Evolutionary conservation across 2,888 invertebrate species (phyloP), one percentile per base, ranked within the genome.

Genomic region (Ligdia adustata): DNA sequence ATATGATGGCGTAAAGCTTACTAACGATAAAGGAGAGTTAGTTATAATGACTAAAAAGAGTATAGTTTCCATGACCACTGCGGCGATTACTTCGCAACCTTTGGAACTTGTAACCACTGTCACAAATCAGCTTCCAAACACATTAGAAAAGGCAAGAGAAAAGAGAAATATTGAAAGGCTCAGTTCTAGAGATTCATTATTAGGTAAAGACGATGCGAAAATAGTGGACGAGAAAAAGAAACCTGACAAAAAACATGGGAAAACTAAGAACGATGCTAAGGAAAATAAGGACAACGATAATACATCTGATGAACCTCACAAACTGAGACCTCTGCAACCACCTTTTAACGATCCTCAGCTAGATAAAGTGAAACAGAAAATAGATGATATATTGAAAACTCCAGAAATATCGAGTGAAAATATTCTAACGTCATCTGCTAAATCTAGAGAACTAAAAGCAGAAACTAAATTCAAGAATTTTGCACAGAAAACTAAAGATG

Each of bases 21-120:
- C 76, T n/a, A 81, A 81, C 53, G 82, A 82, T 9, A 82, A 81
- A 57, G 83, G 82, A 12, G 88, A 88, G 46, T 64, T 91, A 9
- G 82, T 91, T 4, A 82, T 90, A 39, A 61, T 91, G 39, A 90
- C 90, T 0, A 91, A 90, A 65, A 87, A 88, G 62, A 91, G 76
- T 53, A 80, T 92, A 12, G 82, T 92, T 27, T 91, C 92, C 9
- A 92, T 92, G 91, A 92, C 92, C 7, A 91, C 91, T 3, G 91
- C 92, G 11, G 91, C 92, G 3, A 92, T 92, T 37, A 91, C 92
- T 37, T 85, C 91, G 3, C 91, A 91, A 50, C 91, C 92, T 1
- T 72, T 91, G 48, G 90, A 92, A 71, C 83, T 91, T 6, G 91
- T 91, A 2, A 85, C 91, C 24, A 90, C 89, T 22, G 91, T 92